phyloP scores from a whole-genome alignment of 2,888 invertebrate species.

The Suillia variegata region DNA sequence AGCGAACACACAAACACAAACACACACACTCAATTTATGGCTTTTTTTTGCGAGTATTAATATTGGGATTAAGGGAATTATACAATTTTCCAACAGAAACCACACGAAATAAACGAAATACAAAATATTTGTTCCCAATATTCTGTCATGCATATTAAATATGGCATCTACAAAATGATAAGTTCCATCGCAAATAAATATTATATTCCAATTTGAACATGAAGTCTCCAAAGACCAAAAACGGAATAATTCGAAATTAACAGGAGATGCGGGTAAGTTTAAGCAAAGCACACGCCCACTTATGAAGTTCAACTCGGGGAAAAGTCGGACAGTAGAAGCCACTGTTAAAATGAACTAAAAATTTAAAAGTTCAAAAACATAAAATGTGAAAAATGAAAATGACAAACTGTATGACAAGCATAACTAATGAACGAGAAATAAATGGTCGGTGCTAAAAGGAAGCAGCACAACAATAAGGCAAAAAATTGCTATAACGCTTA shows the following conservation, averaged over 20 bases:
- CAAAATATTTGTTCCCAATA: not conserved
- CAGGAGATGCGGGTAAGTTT: not conserved
- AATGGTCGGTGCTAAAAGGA: no score
- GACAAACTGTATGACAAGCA: no score
- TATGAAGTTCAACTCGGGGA: not conserved
- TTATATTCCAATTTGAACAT: not conserved
- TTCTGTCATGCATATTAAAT: not conserved
- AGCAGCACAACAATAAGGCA: no score
- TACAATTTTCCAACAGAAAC: not conserved
- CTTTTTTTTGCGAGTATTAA: not conserved
- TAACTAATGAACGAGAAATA: no score
- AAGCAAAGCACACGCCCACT: not conserved
- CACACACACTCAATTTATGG: not conserved
- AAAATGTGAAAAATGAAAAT: no score
- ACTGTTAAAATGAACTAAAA: no score
- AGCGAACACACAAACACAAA: no score
- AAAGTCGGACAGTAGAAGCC: no score
- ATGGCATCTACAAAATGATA: not conserved
- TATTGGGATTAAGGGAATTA: conserved; percentile 3
- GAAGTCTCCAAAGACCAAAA: no score
- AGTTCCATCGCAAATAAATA: not conserved
- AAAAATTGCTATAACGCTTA: no score
- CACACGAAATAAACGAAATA: not conserved
- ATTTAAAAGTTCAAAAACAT: not conserved
- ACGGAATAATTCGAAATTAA: not conserved